phyloP scores from a whole-genome alignment of 2,888 invertebrate species.

The Bembecia ichneumoniformis region DNA sequence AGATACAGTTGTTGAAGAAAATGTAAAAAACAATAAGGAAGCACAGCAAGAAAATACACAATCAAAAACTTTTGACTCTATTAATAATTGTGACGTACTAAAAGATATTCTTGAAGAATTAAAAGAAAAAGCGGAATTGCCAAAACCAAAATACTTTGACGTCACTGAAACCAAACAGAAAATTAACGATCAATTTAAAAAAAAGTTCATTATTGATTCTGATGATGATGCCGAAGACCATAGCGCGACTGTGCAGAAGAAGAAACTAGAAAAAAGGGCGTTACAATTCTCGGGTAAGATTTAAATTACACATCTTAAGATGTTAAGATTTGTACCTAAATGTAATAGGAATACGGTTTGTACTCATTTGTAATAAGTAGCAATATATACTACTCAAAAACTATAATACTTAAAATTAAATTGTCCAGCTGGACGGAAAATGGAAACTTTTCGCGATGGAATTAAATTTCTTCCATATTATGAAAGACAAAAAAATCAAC shows the following conservation, averaged over 20 bases:
- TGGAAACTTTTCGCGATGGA: too few species aligned
- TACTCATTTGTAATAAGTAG: too few species aligned
- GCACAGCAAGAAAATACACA: constrained; percentile 3
- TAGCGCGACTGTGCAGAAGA: constrained; percentile 23
- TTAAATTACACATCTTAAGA: not conserved
- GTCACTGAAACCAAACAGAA: constrained; percentile 7
- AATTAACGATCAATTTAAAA: constrained; percentile 28
- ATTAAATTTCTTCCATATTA: too few species aligned
- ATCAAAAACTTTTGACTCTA: constrained; percentile 9
- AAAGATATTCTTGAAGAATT: constrained; percentile 54
- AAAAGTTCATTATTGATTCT: constrained; percentile 55
- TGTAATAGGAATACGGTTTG: too few species aligned
- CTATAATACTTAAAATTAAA: too few species aligned
- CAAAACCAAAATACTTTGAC: constrained; percentile 39
- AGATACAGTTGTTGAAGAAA: constrained; percentile 3
- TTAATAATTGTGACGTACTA: constrained; percentile 18
- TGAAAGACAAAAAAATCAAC: too few species aligned
- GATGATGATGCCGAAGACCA: constrained; percentile 22
- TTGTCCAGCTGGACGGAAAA: too few species aligned
- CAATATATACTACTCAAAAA: too few species aligned
- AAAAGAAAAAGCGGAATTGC: constrained; percentile 33
- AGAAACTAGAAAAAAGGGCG: constrained; percentile 42
- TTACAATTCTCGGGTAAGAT: constrained; percentile 56
- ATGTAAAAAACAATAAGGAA: constrained; percentile 2
- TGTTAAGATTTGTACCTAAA: not conserved